Evolutionary conservation across 2,797 vertebrate genomes (phyloP).

Genomic region (Cynodonichthys magdalenae): DNA sequence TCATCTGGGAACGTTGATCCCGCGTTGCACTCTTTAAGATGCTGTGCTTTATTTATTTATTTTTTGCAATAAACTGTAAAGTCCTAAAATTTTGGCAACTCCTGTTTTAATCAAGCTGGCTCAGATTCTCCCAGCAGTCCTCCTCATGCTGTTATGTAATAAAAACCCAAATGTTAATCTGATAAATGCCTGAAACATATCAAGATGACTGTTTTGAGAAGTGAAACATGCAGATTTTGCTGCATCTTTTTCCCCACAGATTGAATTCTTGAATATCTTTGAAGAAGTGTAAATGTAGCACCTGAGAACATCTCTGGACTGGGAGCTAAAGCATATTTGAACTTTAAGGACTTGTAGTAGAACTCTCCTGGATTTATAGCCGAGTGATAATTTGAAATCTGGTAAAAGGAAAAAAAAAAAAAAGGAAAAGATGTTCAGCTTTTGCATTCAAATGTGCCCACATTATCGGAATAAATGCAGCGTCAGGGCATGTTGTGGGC

Average conservation of each 20-base stretch:
- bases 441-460: conserved; percentile 53
- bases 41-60: conserved; percentile 27
- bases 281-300: conserved; percentile 38
- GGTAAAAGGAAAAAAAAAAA: conserved; percentile 8
- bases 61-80: conserved; percentile 44
- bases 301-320: conserved; percentile 37
- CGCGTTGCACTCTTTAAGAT: conserved; percentile 51
- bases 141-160: conserved; percentile 48
- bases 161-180: conserved; percentile 44
- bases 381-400: conserved; percentile 36
- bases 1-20: conserved; percentile 61
- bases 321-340: conserved; percentile 43
- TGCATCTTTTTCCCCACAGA: conserved; percentile 37
- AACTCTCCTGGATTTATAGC: conserved; percentile 13
- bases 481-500: conserved; percentile 64
- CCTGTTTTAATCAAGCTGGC: conserved; percentile 50
- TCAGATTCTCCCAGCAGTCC: conserved; percentile 30
- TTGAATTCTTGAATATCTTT: conserved; percentile 12
- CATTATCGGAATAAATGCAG: conserved; percentile 66
- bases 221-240: conserved; percentile 11
- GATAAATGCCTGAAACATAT: conserved; percentile 26
- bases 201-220: conserved; percentile 26
- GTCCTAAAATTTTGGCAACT: conserved; percentile 32
- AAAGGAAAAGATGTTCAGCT: conserved; percentile 36
- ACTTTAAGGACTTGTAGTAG: conserved; percentile 20